These are phyloP conservation scores for Drosophila buzzatii DNA, from an alignment of 2,888 invertebrate genomes.

Conservation along the genomic window DNA sequence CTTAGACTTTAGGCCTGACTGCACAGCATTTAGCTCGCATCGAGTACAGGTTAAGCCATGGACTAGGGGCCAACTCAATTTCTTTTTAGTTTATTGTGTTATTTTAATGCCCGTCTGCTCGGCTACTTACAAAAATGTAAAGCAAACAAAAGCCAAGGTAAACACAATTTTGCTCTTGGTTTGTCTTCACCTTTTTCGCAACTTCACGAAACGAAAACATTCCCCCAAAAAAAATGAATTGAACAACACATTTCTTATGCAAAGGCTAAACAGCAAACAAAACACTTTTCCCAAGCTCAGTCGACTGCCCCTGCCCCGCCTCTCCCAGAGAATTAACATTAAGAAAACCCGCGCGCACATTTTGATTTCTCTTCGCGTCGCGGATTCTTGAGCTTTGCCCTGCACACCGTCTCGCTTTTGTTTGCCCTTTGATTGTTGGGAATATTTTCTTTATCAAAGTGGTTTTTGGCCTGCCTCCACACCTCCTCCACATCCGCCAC, in stretches of 20 bases:
- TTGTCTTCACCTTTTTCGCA: constrained; percentile 39
- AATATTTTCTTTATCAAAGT: constrained; percentile 69
- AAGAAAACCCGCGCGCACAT: constrained; percentile 31
- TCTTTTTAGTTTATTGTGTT: constrained; percentile 5
- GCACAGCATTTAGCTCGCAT: constrained; percentile 46
- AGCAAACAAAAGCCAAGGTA: constrained; percentile 31
- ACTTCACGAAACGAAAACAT: constrained; percentile 44
- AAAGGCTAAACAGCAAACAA: constrained; percentile 46
- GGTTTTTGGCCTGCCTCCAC: constrained; percentile 26
- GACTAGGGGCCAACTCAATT: constrained; percentile 8
- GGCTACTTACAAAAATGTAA: constrained; percentile 31
- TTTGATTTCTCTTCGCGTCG: constrained; percentile 46
- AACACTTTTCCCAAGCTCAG: constrained; percentile 35
- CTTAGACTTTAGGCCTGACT: constrained; percentile 50
- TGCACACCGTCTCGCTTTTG: constrained; percentile 28
- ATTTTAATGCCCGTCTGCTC: constrained; percentile 14
- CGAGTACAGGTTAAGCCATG: neutral
- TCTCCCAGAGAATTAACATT: constrained; percentile 39
- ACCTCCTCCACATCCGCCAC: neutral
- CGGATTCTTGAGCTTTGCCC: constrained; percentile 12
- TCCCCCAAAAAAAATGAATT: constrained; percentile 20
- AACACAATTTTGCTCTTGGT: constrained; percentile 30
- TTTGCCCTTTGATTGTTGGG: constrained; percentile 57
- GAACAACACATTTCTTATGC: constrained; percentile 55
- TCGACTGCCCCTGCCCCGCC: neutral